phyloP scores from a whole-genome alignment of 2,888 invertebrate species.

The Plutella xylostella region DNA sequence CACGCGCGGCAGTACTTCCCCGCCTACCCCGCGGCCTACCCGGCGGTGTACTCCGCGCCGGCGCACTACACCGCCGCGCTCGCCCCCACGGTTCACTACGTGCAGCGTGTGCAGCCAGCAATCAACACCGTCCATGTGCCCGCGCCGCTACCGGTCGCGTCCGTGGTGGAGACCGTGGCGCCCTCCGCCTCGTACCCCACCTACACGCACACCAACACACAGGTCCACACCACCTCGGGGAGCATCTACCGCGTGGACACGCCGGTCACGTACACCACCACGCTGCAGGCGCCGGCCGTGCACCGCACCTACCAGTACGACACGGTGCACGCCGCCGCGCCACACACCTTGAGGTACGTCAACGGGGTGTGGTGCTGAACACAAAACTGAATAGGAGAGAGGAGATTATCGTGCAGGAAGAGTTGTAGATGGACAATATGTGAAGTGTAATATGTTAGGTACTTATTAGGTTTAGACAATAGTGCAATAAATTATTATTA shows the following conservation, averaged over 20 bases:
- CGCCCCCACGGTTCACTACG: neutral
- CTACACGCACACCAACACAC: neutral
- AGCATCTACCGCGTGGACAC: neutral
- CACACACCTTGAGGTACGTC: neutral
- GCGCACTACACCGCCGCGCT: neutral
- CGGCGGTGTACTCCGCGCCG: neutral
- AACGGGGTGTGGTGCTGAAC: neutral
- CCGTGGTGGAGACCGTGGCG: neutral
- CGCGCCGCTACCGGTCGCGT: too few relatives aligned
- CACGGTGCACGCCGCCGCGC: neutral
- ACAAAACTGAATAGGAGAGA: too few relatives aligned
- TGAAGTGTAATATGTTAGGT: too few relatives aligned
- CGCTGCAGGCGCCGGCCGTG: neutral
- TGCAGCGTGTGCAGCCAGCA: neutral
- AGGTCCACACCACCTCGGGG: neutral
- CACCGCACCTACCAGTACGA: neutral
- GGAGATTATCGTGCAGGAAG: too few relatives aligned
- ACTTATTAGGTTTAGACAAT: too few relatives aligned
- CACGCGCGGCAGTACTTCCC: neutral
- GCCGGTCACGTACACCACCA: neutral
- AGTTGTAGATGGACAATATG: too few relatives aligned
- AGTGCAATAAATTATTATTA: too few relatives aligned
- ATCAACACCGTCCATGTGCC: neutral
- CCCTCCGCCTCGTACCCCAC: neutral
- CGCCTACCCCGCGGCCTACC: neutral